Evolutionary conservation across 2,113 vertebrate genomes (phyloP).

Genomic region (Tragelaphus buxtoni): DNA sequence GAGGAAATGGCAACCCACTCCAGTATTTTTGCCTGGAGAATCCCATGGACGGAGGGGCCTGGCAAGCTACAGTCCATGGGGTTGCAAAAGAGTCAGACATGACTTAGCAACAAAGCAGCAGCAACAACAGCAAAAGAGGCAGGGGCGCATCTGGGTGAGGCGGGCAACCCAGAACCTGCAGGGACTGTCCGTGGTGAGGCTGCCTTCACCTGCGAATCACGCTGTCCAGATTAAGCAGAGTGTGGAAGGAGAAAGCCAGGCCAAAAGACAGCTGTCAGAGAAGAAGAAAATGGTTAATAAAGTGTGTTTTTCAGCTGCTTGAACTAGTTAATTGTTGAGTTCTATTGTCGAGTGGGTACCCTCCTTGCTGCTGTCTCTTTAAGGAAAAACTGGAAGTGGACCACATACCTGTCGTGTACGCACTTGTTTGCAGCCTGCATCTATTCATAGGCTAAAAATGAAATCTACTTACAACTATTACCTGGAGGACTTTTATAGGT

Average conservation of each 20-base stretch:
- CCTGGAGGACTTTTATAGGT: slow-evolving; percentile 73
- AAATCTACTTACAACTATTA: slow-evolving; percentile 77
- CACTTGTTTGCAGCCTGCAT: slow-evolving; percentile 75
- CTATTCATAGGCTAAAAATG: slow-evolving; percentile 65
- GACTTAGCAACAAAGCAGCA: not conserved
- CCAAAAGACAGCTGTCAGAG: slow-evolving; percentile 9
- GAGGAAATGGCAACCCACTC: not conserved
- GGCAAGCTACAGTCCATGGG: not conserved
- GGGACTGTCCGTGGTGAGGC: not conserved
- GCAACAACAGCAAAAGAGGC: not conserved
- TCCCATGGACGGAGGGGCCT: not conserved
- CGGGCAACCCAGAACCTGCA: not conserved
- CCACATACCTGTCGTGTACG: slow-evolving; percentile 78
- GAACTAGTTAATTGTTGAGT: slow-evolving; percentile 35
- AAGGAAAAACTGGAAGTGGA: slow-evolving; percentile 57
- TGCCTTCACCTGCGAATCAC: not conserved
- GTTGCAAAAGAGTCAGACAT: not conserved
- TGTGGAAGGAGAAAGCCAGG: not conserved
- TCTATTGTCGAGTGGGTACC: slow-evolving; percentile 27
- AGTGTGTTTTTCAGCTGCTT: not conserved
- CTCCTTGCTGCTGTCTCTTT: slow-evolving; percentile 53
- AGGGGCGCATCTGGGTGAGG: not conserved
- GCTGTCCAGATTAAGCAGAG: not conserved
- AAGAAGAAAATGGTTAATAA: slow-evolving; percentile 33
- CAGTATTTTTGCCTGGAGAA: not conserved